Percentiles rank a stretch among this genome's conserved stretches.
phyloP scores from a whole-genome alignment of 1,140 invertebrate species.

The Diabrotica virgifera region DNA sequence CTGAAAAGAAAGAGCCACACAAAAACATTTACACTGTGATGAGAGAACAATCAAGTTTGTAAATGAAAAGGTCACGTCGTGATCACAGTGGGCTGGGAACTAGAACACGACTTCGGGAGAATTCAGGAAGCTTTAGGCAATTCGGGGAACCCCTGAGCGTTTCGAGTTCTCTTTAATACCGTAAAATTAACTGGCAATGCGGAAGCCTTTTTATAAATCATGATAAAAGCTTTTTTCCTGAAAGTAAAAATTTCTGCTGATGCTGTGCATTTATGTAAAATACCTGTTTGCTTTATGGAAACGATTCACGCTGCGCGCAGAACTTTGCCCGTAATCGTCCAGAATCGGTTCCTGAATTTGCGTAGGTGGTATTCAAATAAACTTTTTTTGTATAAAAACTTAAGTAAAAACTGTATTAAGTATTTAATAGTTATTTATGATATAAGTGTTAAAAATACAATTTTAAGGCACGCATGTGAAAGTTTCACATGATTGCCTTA shows the following conservation, averaged over 20 bases:
- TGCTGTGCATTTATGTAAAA: conserved; percentile 1
- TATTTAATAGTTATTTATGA: too few relatives aligned
- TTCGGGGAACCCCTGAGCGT: conserved; percentile 18
- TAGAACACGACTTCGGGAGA: conserved; percentile 29
- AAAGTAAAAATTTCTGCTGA: background rate
- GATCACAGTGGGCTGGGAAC: conserved; percentile 33
- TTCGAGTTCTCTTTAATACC: conserved; percentile 14
- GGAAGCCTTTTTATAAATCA: conserved; percentile 21
- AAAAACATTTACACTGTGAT: background rate
- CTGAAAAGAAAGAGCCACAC: background rate
- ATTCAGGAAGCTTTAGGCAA: conserved; percentile 16
- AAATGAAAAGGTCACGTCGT: conserved; percentile 31
- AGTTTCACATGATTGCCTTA: too few relatives aligned
- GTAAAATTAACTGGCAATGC: conserved; percentile 31
- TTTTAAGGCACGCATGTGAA: too few relatives aligned
- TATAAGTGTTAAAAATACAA: too few relatives aligned
- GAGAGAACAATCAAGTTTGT: conserved; percentile 18
- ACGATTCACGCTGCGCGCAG: background rate
- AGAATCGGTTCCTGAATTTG: too few relatives aligned
- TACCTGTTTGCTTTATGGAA: background rate
- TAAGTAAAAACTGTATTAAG: too few relatives aligned
- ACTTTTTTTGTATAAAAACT: too few relatives aligned
- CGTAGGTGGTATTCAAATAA: too few relatives aligned
- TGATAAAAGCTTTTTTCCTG: conserved; percentile 2
- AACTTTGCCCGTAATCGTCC: background rate